phyloP scores from a whole-genome alignment of 2,888 invertebrate genomes.

The Tigriopus californicus region DNA sequence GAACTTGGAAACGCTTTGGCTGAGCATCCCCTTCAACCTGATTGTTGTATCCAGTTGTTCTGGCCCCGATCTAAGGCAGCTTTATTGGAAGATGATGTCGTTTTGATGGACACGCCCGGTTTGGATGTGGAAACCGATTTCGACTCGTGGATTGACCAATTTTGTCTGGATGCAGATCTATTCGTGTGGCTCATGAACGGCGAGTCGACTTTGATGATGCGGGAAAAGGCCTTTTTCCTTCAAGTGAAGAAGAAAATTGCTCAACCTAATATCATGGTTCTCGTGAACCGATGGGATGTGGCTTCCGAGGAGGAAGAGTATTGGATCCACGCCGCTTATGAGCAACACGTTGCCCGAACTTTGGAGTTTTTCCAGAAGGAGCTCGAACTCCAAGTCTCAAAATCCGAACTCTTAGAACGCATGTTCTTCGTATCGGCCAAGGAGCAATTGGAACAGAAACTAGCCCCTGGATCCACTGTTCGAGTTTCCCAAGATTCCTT shows the following conservation, averaged over 20 bases:
- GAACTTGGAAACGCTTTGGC: not conserved
- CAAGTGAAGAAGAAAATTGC: slow-evolving; percentile 90
- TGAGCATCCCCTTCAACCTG: too few species aligned
- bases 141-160: slow-evolving; percentile 97
- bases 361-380: not conserved
- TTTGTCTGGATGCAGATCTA: slow-evolving; percentile 97
- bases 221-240: slow-evolving; percentile 95
- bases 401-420: slow-evolving; percentile 49
- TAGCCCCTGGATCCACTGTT: too few species aligned
- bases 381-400: slow-evolving; percentile 26
- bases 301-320: slow-evolving; percentile 38
- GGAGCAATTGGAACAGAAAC: slow-evolving; percentile 62
- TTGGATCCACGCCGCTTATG: not conserved
- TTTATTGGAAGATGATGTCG: slow-evolving; percentile 59
- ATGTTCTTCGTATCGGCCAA: slow-evolving; percentile 92
- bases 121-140: slow-evolving; percentile 92
- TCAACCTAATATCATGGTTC: slow-evolving; percentile 94
- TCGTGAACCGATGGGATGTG: slow-evolving; percentile 99
- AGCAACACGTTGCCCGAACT: not conserved
- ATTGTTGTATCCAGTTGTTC: not conserved
- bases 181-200: slow-evolving; percentile 97
- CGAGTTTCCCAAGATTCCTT: too few species aligned
- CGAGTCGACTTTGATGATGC: slow-evolving; percentile 84
- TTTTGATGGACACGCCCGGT: slow-evolving; percentile 94
- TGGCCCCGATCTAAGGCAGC: not conserved